Percentiles rank a stretch among this genome's conserved stretches.
Evolutionary conservation across 2,113 vertebrate species (phyloP).

Genomic region (Osmerus eperlanus): DNA sequence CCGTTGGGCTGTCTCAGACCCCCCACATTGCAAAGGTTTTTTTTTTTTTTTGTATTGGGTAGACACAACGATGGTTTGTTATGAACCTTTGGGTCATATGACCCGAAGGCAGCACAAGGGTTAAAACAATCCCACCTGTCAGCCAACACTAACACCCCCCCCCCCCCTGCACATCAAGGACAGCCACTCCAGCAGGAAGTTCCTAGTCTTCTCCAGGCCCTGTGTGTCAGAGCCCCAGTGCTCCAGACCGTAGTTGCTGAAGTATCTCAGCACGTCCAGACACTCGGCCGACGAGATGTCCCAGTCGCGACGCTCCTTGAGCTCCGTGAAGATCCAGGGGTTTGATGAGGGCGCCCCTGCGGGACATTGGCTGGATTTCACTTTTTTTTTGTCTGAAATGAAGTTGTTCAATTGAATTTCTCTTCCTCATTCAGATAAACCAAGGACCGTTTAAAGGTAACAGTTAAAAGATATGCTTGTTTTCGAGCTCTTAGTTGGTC

Average conservation of each 20-base stretch:
- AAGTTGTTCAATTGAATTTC: too few species aligned
- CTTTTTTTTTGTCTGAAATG: too few species aligned
- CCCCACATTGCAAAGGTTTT: too few species aligned
- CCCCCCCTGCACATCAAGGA: conserved; percentile 91
- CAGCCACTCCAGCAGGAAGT: conserved; percentile 93
- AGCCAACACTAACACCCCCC: too few species aligned
- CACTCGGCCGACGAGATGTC: conserved; percentile 90
- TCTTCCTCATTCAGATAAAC: too few species aligned
- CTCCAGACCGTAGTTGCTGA: conserved; percentile 84
- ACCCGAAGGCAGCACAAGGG: too few species aligned
- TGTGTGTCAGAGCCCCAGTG: conserved; percentile 96
- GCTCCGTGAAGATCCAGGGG: conserved; percentile 96
- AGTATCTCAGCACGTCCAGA: conserved; percentile 85
- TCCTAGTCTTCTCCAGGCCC: conserved; percentile 90
- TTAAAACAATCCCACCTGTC: too few species aligned
- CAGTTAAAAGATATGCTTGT: background rate
- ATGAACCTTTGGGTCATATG: too few species aligned
- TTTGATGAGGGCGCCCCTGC: conserved; percentile 91
- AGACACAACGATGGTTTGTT: too few species aligned
- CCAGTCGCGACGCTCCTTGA: conserved; percentile 93
- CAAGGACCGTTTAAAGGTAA: background rate
- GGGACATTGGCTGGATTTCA: background rate
- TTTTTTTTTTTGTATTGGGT: too few species aligned
- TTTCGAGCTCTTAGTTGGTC: too few species aligned
- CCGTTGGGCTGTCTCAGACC: too few species aligned